Percentiles rank a stretch among this genome's conserved stretches.
These are phyloP conservation scores for Clarias laeviceps DNA, from an alignment of 2,797 vertebrate genomes.

Conservation along the genomic window DNA sequence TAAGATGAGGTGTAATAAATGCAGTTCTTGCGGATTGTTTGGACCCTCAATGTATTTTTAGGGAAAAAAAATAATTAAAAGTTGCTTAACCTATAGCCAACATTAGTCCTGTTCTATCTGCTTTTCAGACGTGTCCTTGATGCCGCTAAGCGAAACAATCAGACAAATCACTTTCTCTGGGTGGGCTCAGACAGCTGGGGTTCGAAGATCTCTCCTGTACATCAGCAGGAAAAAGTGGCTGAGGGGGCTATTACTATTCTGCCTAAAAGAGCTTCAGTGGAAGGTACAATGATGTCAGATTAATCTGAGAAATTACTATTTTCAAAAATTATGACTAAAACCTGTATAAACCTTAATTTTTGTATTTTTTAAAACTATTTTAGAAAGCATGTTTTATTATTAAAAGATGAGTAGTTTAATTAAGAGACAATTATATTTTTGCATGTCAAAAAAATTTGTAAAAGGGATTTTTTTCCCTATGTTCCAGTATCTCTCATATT, in stretches of 20 bases:
- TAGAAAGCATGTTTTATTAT: not conserved
- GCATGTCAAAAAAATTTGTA: not conserved
- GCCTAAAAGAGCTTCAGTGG: constrained; percentile 92
- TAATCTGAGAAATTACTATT: not conserved
- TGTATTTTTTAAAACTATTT: not conserved
- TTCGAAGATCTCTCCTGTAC: constrained; percentile 91
- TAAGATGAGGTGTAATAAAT: not conserved
- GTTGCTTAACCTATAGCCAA: not conserved
- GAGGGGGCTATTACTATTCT: constrained; percentile 95
- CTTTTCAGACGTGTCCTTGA: constrained; percentile 84
- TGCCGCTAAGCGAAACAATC: constrained; percentile 89
- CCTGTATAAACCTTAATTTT: not conserved
- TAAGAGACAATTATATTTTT: not conserved
- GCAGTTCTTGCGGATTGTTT: not conserved
- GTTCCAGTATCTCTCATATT: not conserved
- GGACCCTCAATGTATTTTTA: not conserved
- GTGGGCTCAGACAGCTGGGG: constrained; percentile 98
- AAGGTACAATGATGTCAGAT: constrained; percentile 73
- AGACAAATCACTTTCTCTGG: constrained; percentile 96
- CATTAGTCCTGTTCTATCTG: constrained; percentile 10
- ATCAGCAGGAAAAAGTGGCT: constrained; percentile 90
- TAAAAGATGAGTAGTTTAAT: not conserved
- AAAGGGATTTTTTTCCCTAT: not conserved
- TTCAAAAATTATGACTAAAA: not conserved
- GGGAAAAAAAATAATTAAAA: not conserved